phyloP scores from a whole-genome alignment of 2,113 vertebrate species.

The Poeciliopsis occidentalis region DNA sequence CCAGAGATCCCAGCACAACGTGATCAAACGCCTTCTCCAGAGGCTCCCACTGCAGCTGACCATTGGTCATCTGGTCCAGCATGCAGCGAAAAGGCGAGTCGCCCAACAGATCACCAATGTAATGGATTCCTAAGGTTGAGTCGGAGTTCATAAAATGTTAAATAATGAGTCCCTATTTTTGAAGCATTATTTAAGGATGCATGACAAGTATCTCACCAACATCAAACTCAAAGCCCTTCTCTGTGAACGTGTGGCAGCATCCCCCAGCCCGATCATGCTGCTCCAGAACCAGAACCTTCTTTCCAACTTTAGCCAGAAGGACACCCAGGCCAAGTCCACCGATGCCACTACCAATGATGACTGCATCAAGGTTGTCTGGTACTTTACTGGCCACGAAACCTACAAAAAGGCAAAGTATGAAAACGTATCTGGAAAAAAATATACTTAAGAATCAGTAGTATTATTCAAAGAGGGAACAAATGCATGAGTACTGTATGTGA shows the following conservation, averaged over 20 bases:
- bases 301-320: slow-evolving; percentile 86
- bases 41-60: slow-evolving; percentile 89
- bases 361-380: slow-evolving; percentile 83
- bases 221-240: slow-evolving; percentile 93
- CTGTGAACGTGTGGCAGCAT: slow-evolving; percentile 89
- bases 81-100: slow-evolving; percentile 76
- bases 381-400: slow-evolving; percentile 85
- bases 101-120: slow-evolving; percentile 83
- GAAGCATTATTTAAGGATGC: no score
- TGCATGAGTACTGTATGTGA: background rate
- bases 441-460: background rate
- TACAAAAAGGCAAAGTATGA: slow-evolving; percentile 28
- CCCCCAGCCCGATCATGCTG: slow-evolving; percentile 91
- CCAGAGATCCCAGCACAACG: slow-evolving; percentile 83
- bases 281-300: slow-evolving; percentile 91
- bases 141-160: background rate
- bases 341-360: slow-evolving; percentile 91
- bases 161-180: no score
- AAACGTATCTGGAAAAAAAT: background rate
- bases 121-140: slow-evolving; percentile 88
- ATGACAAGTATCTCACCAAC: slow-evolving; percentile 79
- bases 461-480: background rate
- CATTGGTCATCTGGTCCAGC: slow-evolving; percentile 90
- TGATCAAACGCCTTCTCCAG: slow-evolving; percentile 82
- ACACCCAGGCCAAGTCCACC: slow-evolving; percentile 86